These are phyloP conservation scores for Polydesmus complanatus DNA, from an alignment of 2,888 invertebrate species.

Conservation along the genomic window DNA sequence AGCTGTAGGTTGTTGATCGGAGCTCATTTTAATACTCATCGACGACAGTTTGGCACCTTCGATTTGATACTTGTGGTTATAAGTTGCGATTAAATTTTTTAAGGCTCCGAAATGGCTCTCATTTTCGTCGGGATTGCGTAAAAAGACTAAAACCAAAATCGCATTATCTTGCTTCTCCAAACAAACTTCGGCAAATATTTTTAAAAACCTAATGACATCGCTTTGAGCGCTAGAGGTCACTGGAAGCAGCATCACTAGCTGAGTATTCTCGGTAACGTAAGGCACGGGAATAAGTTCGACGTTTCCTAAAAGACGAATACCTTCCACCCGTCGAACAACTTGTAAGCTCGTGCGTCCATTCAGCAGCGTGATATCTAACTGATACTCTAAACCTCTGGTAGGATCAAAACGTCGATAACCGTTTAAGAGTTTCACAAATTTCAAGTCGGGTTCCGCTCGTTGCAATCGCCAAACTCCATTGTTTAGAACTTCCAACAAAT, in stretches of 20 bases:
- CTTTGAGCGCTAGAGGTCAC: conserved; percentile 39
- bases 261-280: conserved; percentile 85
- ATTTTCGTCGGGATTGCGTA: conserved; percentile 27
- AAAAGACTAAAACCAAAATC: conserved; percentile 54
- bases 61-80: conserved; percentile 50
- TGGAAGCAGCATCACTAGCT: conserved; percentile 61
- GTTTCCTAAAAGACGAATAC: conserved; percentile 67
- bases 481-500: conserved; percentile 46
- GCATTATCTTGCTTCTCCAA: conserved; percentile 66
- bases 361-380: conserved; percentile 52
- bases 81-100: conserved; percentile 47
- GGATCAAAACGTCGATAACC: conserved; percentile 68
- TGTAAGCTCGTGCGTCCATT: conserved; percentile 26
- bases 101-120: conserved; percentile 45
- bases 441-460: conserved; percentile 37
- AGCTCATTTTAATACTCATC: conserved; percentile 33
- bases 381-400: conserved; percentile 70
- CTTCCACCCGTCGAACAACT: conserved; percentile 44
- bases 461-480: conserved; percentile 39
- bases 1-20: conserved; percentile 26
- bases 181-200: conserved; percentile 53
- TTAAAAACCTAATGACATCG: conserved; percentile 51
- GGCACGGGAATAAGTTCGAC: conserved; percentile 83
- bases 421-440: conserved; percentile 38
- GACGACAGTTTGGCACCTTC: conserved; percentile 45